phyloP scores from a whole-genome alignment of 2,113 vertebrate species.

The Phoxinus phoxinus region DNA sequence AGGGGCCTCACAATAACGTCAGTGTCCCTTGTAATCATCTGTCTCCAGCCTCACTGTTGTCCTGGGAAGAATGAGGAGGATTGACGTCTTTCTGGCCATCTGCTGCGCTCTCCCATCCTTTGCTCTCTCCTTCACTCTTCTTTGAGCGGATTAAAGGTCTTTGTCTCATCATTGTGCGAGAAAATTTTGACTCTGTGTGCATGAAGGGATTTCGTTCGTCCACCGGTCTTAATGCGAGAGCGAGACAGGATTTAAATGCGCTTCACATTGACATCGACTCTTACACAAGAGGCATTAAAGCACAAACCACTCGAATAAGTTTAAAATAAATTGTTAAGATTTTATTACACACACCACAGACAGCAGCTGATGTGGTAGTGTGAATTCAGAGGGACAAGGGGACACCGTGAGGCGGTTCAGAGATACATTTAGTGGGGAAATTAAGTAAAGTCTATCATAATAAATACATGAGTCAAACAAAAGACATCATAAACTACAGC shows the following conservation, averaged over 20 bases:
- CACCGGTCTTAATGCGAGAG: slow-evolving; percentile 41
- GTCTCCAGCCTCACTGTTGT: slow-evolving; percentile 66
- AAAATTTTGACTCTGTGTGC: background rate
- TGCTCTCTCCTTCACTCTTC: slow-evolving; percentile 53
- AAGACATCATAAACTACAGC: slow-evolving; percentile 50
- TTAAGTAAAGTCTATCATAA: slow-evolving; percentile 11
- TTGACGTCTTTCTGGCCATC: slow-evolving; percentile 78
- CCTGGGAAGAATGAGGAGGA: slow-evolving; percentile 72
- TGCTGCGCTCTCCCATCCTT: slow-evolving; percentile 62
- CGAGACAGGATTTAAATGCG: background rate
- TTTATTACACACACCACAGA: slow-evolving; percentile 73
- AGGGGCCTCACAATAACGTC: slow-evolving; percentile 59
- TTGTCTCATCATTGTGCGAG: slow-evolving; percentile 62
- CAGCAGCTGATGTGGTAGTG: slow-evolving; percentile 57
- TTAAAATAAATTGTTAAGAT: slow-evolving; percentile 67
- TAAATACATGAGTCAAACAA: slow-evolving; percentile 41
- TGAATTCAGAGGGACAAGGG: slow-evolving; percentile 54
- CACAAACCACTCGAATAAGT: slow-evolving; percentile 57
- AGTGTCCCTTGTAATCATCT: slow-evolving; percentile 62
- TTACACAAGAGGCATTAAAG: slow-evolving; percentile 56
- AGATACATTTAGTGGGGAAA: slow-evolving; percentile 42
- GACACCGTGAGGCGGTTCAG: slow-evolving; percentile 58
- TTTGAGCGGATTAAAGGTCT: slow-evolving; percentile 78
- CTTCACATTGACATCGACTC: background rate
- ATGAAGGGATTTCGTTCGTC: slow-evolving; percentile 61